Conservation (phyloP, 2,888 invertebrate genomes). For the Pardosa pseudoannulata region DNA sequence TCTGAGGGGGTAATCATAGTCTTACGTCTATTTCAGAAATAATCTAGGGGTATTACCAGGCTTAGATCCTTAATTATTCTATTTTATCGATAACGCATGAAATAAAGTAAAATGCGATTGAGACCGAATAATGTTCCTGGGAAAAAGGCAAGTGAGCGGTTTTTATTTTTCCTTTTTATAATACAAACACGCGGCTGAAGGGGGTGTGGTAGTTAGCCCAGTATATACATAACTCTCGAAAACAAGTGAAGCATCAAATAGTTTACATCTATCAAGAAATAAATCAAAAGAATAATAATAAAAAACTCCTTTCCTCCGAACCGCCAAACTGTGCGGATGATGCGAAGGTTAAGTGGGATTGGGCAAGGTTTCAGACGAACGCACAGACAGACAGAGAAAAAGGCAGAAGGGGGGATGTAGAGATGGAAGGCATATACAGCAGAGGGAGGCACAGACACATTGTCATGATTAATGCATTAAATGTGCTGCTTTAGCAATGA, state of each 20-base stretch:
- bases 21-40: not conserved
- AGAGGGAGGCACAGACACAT: conserved; percentile 64
- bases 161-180: conserved; percentile 37
- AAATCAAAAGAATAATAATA: conserved; percentile 56
- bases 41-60: not conserved
- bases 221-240: conserved; percentile 60
- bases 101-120: conserved; percentile 16
- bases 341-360: conserved; percentile 62
- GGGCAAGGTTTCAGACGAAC: conserved; percentile 40
- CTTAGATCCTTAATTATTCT: conserved; percentile 51
- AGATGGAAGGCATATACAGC: conserved; percentile 33
- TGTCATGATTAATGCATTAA: conserved; percentile 70
- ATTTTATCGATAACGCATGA: conserved; percentile 42
- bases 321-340: conserved; percentile 18
- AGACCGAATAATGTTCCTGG: conserved; percentile 33
- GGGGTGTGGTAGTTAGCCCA: conserved; percentile 56
- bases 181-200: conserved; percentile 49
- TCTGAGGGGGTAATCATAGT: not conserved
- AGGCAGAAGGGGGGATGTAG: conserved; percentile 29
- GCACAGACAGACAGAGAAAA: conserved; percentile 38
- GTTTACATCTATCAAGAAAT: conserved; percentile 67
- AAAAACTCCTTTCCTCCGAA: conserved; percentile 18
- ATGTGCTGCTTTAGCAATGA: conserved; percentile 68
- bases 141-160: conserved; percentile 27
- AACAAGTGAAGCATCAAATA: conserved; percentile 49